These are phyloP conservation scores for Tachyglossus aculeatus DNA, from an alignment of 2,797 vertebrate species.

Conservation along the genomic window DNA sequence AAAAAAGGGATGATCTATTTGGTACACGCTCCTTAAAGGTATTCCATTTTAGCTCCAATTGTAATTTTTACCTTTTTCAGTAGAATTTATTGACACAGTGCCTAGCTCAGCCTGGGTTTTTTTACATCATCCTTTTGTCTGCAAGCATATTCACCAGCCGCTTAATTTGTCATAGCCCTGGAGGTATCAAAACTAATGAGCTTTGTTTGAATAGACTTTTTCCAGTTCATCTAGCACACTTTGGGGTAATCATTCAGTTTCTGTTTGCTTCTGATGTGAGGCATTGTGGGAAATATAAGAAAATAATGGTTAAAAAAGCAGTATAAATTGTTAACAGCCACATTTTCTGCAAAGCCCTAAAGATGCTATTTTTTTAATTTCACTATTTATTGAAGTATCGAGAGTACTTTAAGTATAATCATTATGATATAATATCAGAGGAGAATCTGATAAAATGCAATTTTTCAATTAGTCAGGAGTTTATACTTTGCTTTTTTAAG, in stretches of 20 bases:
- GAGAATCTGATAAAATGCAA: slow-evolving; percentile 67
- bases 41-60: slow-evolving; percentile 74
- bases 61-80: slow-evolving; percentile 76
- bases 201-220: slow-evolving; percentile 90
- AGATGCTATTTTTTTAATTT: slow-evolving; percentile 75
- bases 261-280: slow-evolving; percentile 80
- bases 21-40: slow-evolving; percentile 69
- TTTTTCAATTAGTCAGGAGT: slow-evolving; percentile 73
- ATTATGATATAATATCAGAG: slow-evolving; percentile 67
- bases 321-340: slow-evolving; percentile 70
- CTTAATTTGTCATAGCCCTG: slow-evolving; percentile 87
- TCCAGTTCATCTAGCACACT: slow-evolving; percentile 89
- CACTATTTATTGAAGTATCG: slow-evolving; percentile 68
- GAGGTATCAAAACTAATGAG: slow-evolving; percentile 89
- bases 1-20: slow-evolving; percentile 69
- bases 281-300: slow-evolving; percentile 79
- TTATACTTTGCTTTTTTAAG: slow-evolving; percentile 66
- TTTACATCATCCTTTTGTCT: slow-evolving; percentile 79
- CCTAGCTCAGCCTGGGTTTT: slow-evolving; percentile 71
- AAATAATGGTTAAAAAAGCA: slow-evolving; percentile 74
- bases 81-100: slow-evolving; percentile 78
- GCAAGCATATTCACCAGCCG: slow-evolving; percentile 79
- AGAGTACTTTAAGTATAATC: slow-evolving; percentile 64
- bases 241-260: slow-evolving; percentile 88
- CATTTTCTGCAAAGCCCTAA: slow-evolving; percentile 69